Evolutionary conservation across 2,888 invertebrate genomes (phyloP), one percentile per base, ranked within the genome.

Genomic region (Agrotis puta): DNA sequence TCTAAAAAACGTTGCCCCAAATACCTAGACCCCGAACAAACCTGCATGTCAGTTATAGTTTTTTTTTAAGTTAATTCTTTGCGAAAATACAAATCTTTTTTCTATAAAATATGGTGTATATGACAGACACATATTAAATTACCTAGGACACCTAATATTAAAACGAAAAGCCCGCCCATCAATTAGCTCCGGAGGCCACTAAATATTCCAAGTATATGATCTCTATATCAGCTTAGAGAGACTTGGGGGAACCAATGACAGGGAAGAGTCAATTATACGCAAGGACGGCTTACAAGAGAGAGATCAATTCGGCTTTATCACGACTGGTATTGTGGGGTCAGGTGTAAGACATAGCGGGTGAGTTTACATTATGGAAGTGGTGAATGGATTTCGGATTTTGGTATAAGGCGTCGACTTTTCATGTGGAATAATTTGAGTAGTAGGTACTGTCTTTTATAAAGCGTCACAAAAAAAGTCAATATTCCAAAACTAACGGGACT

Each of bases 201-300:
- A 87, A 89, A 85, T 96, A 94, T 85, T 88, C 96, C 80, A 70
- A 87, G 79, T 87, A 85, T 89, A 91, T 88, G 88, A 87, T 82
- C 79, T 77, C 73, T 81, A 85, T 84, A 90, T 87, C 88, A 86
- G 89, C 89, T 88, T 86, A 88, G 86, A 84, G 86, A 85, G 85
- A 71, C 74, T 74, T 81, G 81, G 86, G 86, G 88, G 87, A 91
- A 85, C 90, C 94, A 95, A 95, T 95, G 94, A 93, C 91, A 93
- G 91, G 93, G 94, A 95, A 95, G 94, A 95, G 94, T 94, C 95
- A 95, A 95, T 95, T 95, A 95, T 94, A 94, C 95, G 95, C 94
- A 92, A 95, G 94, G 92, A 83, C 90, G 94, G 92, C 92, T 92
- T 92, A 94, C 93, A 92, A 93, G 93, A 92, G 94, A 89, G 88